Conservation (phyloP, 2,888 invertebrate species). For the Cheilosia impressa region DNA sequence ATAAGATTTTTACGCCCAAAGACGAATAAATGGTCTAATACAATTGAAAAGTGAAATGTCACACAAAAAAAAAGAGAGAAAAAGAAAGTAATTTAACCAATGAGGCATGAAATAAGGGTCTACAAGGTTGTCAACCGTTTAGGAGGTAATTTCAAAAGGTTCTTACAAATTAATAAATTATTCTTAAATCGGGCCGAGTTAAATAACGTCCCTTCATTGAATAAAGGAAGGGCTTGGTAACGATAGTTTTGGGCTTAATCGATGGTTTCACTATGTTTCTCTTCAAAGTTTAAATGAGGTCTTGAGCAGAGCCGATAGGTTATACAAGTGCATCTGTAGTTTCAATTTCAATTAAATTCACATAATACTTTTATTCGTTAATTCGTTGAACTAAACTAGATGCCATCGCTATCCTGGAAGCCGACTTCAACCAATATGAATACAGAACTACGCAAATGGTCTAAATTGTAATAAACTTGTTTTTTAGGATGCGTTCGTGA, state of each 20-base stretch:
- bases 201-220: background rate
- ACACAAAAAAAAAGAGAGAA: conserved; percentile 4
- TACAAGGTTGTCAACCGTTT: conserved; percentile 50
- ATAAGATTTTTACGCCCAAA: conserved; percentile 61
- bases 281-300: too few relatives aligned
- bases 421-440: too few relatives aligned
- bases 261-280: background rate
- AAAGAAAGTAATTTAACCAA: conserved; percentile 29
- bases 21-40: conserved; percentile 47
- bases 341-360: too few relatives aligned
- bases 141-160: conserved; percentile 14
- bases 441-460: too few relatives aligned
- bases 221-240: background rate
- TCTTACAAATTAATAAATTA: conserved; percentile 45
- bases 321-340: too few relatives aligned
- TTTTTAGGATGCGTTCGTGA: too few relatives aligned
- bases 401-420: too few relatives aligned
- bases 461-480: too few relatives aligned
- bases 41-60: conserved; percentile 49
- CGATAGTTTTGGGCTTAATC: background rate
- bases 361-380: too few relatives aligned
- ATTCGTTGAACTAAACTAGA: too few relatives aligned
- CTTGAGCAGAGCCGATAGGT: too few relatives aligned
- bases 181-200: background rate
- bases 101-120: conserved; percentile 64